Evolutionary conservation across 2,888 invertebrate species (phyloP), one percentile per base, ranked within the genome.

Genomic region (Auanema sp.): DNA sequence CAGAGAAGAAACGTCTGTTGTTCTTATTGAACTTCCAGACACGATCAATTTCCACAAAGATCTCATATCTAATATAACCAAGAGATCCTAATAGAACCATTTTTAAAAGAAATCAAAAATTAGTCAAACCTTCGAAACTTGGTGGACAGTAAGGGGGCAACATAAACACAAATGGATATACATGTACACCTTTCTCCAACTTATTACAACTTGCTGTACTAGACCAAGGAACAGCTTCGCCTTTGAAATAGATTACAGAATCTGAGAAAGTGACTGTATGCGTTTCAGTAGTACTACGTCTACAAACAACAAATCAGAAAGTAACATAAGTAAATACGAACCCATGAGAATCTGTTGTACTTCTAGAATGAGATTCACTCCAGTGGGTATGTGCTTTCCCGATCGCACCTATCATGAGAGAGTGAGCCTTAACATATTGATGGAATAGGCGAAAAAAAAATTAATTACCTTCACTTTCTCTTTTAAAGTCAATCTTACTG

Each of bases 21-120:
- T 50, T 43, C 41, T 62, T 62, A 41, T 62, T 62, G 50, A 57
- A 62, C 11, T 47, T 44, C 62, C 62, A 62, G 21, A 43, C 50
- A 33, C 62, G 49, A 23, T 62, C 62, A 23, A 62, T 62, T 57
- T 62, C 62, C 3, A 56, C 50, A 1, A 12, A 16, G 1, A 62
- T 57, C 41, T 57, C 52, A n/a, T 62, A 62, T 8, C 62, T 33
- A 33, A 62, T 62, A 57, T 57, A 62, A 1, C 62, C 62, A 44
- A 56, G 50, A 16, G 40, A 62, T 6, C 57, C 60, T 60, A 23
- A 21, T 24, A 23, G 21, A 33, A 33, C 3, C 33, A n/a, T 33
- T 33, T 33, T 33, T 5, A 8, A 10, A 52, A 14, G 41, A 51
- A 51, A 16, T 52, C 21, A 41, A 5, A 60, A 5, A 41, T 33